A percentile compares a stretch with the other conserved stretches of the same genome.
These are phyloP conservation scores for Pristionchus entomophagus DNA, from an alignment of 2,888 invertebrate species.

Conservation along the genomic window DNA sequence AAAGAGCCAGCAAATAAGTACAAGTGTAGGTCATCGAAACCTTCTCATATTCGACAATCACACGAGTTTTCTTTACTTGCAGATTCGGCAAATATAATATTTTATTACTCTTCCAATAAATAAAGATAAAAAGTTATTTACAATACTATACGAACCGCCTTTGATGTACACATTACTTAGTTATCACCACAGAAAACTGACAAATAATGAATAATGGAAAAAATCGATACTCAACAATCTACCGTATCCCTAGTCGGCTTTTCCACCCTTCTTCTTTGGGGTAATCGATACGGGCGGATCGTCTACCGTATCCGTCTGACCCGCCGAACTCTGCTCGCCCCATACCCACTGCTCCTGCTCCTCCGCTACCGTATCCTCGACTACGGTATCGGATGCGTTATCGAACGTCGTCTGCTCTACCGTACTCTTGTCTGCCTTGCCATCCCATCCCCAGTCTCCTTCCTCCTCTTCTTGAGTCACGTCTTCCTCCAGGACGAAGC, in stretches of 20 bases:
- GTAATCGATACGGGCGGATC: not conserved
- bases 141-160: conserved; percentile 32
- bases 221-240: not conserved
- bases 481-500: conserved; percentile 5
- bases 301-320: not conserved
- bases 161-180: not conserved
- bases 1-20: too few relatives aligned
- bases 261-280: conserved; percentile 42
- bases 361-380: conserved; percentile 5
- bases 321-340: conserved; percentile 21
- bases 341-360: conserved; percentile 44
- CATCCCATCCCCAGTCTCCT: conserved; percentile 40
- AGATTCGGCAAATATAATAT: conserved; percentile 23
- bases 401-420: not conserved
- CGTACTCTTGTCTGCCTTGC: not conserved
- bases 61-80: too few relatives aligned
- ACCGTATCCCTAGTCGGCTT: conserved; percentile 28
- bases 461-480: conserved; percentile 5
- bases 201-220: not conserved
- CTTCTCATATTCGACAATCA: too few relatives aligned
- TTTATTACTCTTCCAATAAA: not conserved
- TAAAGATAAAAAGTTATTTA: not conserved
- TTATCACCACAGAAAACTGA: not conserved
- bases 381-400: conserved; percentile 20
- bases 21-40: too few relatives aligned